Percentiles rank a stretch among this genome's conserved stretches.
These are phyloP conservation scores for Blastobasis lacticolella DNA, from an alignment of 2,888 invertebrate species.

Conservation along the genomic window DNA sequence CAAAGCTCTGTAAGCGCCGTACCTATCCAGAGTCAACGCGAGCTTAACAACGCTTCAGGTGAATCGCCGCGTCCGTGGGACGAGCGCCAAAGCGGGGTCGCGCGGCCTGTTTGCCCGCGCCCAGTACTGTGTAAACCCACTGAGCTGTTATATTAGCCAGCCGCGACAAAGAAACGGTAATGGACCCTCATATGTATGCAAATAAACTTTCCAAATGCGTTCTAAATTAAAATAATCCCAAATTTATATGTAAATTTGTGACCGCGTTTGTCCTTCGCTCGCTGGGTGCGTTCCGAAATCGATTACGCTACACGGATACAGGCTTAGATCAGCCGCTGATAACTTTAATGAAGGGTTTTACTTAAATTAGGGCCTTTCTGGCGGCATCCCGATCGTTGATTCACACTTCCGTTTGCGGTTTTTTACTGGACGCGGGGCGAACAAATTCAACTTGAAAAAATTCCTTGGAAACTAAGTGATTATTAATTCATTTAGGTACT, in stretches of 20 bases:
- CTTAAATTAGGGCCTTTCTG: constrained; percentile 43
- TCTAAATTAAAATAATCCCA: constrained; percentile 70
- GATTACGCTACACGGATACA: constrained; percentile 64
- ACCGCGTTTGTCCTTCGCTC: constrained; percentile 66
- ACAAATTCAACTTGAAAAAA: too few species aligned
- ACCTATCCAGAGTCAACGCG: too few species aligned
- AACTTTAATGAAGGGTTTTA: constrained; percentile 65
- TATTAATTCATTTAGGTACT: too few species aligned
- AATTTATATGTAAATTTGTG: constrained; percentile 70
- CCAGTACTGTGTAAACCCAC: constrained; percentile 22
- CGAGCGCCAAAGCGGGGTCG: too few species aligned
- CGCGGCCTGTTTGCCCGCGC: background rate
- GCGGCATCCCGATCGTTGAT: constrained; percentile 48
- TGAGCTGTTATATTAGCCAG: constrained; percentile 52
- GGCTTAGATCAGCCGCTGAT: constrained; percentile 56
- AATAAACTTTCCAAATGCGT: constrained; percentile 66
- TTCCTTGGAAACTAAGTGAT: too few species aligned
- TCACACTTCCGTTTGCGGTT: constrained; percentile 23
- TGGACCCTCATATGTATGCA: constrained; percentile 63
- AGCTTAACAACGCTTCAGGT: too few species aligned
- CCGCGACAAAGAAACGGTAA: constrained; percentile 60
- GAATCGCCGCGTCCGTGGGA: too few species aligned
- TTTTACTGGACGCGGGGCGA: background rate
- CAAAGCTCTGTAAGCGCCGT: too few species aligned
- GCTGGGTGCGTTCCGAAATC: constrained; percentile 58